A percentile compares a stretch with the other conserved stretches of the same genome.
Conservation (phyloP, 2,888 invertebrate species). For the Invenusta paracnida region DNA sequence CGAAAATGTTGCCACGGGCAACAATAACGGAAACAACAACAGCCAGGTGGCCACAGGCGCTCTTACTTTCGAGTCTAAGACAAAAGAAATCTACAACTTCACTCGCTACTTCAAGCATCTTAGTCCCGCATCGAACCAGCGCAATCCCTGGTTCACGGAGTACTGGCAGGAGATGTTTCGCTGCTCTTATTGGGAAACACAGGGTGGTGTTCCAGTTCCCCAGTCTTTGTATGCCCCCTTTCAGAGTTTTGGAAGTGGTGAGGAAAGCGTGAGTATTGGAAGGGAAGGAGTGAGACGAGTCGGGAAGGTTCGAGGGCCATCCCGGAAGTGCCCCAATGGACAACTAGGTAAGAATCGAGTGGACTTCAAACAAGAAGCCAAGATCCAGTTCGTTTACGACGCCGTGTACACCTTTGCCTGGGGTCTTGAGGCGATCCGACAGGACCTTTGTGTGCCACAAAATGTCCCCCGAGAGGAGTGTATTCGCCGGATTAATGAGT, state of each 20-base stretch:
- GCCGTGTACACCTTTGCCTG: constrained; percentile 70
- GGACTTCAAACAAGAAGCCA: constrained; percentile 59
- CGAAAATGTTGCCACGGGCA: constrained; percentile 66
- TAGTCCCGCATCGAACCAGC: constrained; percentile 69
- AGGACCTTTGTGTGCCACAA: neutral
- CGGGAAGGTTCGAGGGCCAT: no score
- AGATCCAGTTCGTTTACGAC: constrained; percentile 69
- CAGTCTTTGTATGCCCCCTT: no score
- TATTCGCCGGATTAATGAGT: neutral
- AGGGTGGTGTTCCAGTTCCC: no score
- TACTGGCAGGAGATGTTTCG: constrained; percentile 66
- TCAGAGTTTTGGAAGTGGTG: no score
- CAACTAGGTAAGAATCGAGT: neutral
- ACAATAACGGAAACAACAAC: constrained; percentile 63
- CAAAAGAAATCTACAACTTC: constrained; percentile 67
- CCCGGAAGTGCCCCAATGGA: neutral
- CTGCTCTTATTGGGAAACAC: no score
- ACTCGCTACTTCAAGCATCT: constrained; percentile 67
- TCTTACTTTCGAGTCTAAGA: constrained; percentile 71
- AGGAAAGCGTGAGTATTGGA: no score
- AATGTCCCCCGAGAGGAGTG: neutral
- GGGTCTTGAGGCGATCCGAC: neutral
- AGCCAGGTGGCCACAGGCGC: constrained; percentile 71
- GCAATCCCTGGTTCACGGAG: constrained; percentile 91
- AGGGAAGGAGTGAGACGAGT: no score